Percentiles rank a stretch among this genome's conserved stretches.
These are phyloP conservation scores for Mungos mungo DNA, from an alignment of 2,113 vertebrate genomes.

Conservation along the genomic window DNA sequence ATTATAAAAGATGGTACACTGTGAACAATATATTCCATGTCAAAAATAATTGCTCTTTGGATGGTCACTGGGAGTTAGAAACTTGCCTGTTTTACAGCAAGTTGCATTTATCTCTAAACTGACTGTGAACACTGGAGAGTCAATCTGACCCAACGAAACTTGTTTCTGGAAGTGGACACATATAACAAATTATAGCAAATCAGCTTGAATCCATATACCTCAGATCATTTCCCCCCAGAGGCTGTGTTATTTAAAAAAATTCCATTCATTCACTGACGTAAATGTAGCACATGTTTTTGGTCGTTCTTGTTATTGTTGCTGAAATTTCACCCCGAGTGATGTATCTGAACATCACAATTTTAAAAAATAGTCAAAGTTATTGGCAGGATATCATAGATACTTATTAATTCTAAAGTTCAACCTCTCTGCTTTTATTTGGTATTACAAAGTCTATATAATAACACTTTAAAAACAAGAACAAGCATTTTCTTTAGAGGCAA, in stretches of 20 bases:
- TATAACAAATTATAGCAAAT: not conserved
- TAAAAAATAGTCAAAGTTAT: not conserved
- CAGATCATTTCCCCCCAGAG: not conserved
- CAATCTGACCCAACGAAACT: conserved; percentile 7
- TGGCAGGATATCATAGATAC: not conserved
- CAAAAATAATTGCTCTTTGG: conserved; percentile 79
- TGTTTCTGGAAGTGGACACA: not conserved
- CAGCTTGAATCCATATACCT: not conserved
- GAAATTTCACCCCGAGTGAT: not conserved
- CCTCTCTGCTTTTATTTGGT: not conserved
- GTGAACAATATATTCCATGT: conserved; percentile 65
- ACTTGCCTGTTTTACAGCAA: conserved; percentile 47
- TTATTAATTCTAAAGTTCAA: not conserved
- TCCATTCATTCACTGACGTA: not conserved
- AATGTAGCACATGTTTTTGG: not conserved
- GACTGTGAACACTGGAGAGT: not conserved
- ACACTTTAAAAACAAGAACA: not conserved
- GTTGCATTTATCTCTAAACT: not conserved
- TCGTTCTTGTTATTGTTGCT: not conserved
- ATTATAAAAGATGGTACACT: conserved; percentile 67
- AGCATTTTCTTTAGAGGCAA: not conserved
- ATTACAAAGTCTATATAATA: not conserved
- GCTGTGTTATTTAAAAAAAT: not conserved
- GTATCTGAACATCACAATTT: not conserved
- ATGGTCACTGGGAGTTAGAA: conserved; percentile 57